phyloP scores from a whole-genome alignment of 2,113 vertebrate genomes.

The Geococcyx californianus region DNA sequence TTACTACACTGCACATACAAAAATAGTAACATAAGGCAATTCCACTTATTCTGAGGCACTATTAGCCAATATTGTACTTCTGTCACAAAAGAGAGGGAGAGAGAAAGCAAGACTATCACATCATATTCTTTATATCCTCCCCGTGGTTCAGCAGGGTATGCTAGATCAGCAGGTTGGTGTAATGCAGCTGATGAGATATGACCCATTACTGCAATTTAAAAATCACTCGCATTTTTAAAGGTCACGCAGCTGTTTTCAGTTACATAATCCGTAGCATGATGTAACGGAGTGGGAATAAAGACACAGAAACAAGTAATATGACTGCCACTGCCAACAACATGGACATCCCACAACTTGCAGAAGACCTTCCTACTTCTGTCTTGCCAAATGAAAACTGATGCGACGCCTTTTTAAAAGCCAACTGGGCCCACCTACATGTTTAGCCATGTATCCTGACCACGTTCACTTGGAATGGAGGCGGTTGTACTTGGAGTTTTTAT shows the following conservation, averaged over 20 bases:
- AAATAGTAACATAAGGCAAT: neutral
- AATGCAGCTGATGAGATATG: neutral
- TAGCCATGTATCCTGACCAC: neutral
- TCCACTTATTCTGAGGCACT: neutral
- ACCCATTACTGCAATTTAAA: neutral
- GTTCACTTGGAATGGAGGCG: neutral
- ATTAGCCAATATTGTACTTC: neutral
- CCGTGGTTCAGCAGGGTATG: neutral
- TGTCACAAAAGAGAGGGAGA: neutral
- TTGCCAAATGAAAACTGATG: neutral
- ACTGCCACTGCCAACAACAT: neutral
- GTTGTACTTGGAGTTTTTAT: constrained; percentile 26
- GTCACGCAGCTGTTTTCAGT: constrained; percentile 14
- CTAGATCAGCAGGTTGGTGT: neutral
- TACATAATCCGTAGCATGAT: neutral
- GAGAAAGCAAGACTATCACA: neutral
- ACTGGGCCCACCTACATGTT: neutral
- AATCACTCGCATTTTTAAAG: constrained; percentile 19
- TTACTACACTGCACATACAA: neutral
- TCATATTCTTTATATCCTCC: neutral
- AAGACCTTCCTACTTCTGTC: neutral
- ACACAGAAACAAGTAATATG: neutral
- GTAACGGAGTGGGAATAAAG: neutral
- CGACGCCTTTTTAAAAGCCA: neutral
- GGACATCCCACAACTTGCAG: neutral